Evolutionary conservation across 2,113 vertebrate species (phyloP), one percentile per base, ranked within the genome.

Genomic region (Solea solea): DNA sequence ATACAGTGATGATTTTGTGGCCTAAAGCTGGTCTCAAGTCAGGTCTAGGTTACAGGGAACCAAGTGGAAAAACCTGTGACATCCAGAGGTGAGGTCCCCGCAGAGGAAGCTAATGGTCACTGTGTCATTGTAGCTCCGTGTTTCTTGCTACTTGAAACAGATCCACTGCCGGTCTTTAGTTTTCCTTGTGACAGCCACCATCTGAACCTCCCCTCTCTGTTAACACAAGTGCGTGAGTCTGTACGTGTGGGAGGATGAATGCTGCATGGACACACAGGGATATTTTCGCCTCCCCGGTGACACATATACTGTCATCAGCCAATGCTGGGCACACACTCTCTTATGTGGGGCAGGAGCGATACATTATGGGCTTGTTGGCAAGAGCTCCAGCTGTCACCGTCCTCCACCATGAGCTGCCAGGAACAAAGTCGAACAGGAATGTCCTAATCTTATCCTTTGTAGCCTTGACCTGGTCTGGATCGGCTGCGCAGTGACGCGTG

Each of bases 381-480:
- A 59, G 34, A 41, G 42, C 48, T 70, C 50, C 27, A 59, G 64
- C 64, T 69, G 74, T 64, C 76, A 73, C 79, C 69, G 9, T 63
- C 67, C 82, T 80, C 69, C 73, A 78, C 69, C 77, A 68, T 41
- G 9, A 74, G 82, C 76, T 81, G 66, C 83, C 78, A 76, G 72
- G 70, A 72, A 64, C 78, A 68, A 34, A 44, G 82, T 64, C 27
- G 16, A 60, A 41, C 86, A 80, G 64, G 78, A 90, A 89, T 82
- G 81, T 74, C 76, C 88, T 90, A 90, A 86, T 88, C 82, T 85
- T 85, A 89, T 88, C 83, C 74, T 49, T 34, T 6, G 14, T 46
- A 85, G 86, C 88, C 86, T 81, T 91, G 89, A 87, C 76, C 88
- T 69, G 67, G 70, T 82, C 81, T 41, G 68, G 76, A 78, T 53